phyloP scores from a whole-genome alignment of 2,113 vertebrate species.

The Pitta sordida region DNA sequence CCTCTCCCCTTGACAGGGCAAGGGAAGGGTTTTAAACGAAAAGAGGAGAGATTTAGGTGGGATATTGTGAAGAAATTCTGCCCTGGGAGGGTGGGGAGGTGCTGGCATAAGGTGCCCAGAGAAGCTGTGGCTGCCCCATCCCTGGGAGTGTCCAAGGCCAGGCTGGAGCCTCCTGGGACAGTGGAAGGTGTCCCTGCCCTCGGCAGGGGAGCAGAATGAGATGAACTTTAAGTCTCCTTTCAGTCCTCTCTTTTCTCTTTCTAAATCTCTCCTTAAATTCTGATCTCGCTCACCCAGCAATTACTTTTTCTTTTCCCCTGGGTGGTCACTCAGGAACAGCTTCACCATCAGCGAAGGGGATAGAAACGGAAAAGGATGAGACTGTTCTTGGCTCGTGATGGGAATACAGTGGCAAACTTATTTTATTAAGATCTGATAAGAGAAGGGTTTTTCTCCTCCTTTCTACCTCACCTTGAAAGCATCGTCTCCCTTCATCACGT shows the following conservation, averaged over 20 bases:
- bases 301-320: neutral
- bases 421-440: neutral
- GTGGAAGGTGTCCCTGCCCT: neutral
- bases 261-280: neutral
- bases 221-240: neutral
- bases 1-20: neutral
- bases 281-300: neutral
- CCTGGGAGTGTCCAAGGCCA: neutral
- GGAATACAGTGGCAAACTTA: neutral
- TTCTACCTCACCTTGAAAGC: constrained; percentile 8
- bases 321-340: neutral
- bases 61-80: neutral
- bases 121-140: neutral
- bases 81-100: neutral
- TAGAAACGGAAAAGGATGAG: neutral
- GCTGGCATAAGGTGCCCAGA: neutral
- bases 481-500: neutral
- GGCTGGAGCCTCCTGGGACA: fast-evolving
- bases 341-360: neutral
- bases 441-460: neutral
- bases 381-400: neutral
- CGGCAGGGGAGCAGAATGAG: neutral
- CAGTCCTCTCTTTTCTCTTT: neutral
- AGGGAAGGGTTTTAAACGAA: neutral
- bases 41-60: neutral